These are phyloP conservation scores for Petrocephalus schoutedeni DNA, from an alignment of 2,797 vertebrate genomes.

Conservation along the genomic window DNA sequence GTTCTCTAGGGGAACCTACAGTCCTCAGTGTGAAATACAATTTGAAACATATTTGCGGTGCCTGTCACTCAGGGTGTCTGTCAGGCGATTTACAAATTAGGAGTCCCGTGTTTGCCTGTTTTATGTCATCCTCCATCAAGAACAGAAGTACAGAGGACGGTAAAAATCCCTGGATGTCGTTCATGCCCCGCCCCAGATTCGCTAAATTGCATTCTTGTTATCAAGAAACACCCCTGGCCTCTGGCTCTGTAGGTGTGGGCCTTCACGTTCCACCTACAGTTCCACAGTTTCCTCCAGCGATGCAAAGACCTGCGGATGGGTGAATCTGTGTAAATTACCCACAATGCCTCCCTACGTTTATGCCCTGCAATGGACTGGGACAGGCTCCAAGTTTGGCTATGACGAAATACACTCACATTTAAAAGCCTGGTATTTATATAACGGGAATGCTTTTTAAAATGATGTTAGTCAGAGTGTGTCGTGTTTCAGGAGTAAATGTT, in stretches of 20 bases:
- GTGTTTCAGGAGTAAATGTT: neutral
- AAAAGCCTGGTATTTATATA: neutral
- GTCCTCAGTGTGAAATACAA: neutral
- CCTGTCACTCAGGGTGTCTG: neutral
- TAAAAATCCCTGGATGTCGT: too few relatives aligned
- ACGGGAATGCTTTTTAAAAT: neutral
- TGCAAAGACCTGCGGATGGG: neutral
- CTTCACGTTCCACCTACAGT: neutral
- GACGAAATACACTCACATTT: neutral
- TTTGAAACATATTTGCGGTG: neutral
- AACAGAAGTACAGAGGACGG: too few relatives aligned
- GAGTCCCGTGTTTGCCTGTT: neutral
- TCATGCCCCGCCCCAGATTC: too few relatives aligned
- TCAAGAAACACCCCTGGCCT: neutral
- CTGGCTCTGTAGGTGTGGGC: neutral
- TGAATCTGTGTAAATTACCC: neutral
- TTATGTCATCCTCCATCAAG: too few relatives aligned
- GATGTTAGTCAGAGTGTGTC: neutral
- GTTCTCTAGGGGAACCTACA: neutral
- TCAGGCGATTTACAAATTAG: neutral
- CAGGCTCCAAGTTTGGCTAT: neutral
- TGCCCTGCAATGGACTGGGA: neutral
- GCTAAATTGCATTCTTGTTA: too few relatives aligned
- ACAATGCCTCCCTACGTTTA: neutral
- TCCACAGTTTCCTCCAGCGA: neutral